phyloP scores from a whole-genome alignment of 2,113 vertebrate genomes.

The Neomonachus schauinslandi region DNA sequence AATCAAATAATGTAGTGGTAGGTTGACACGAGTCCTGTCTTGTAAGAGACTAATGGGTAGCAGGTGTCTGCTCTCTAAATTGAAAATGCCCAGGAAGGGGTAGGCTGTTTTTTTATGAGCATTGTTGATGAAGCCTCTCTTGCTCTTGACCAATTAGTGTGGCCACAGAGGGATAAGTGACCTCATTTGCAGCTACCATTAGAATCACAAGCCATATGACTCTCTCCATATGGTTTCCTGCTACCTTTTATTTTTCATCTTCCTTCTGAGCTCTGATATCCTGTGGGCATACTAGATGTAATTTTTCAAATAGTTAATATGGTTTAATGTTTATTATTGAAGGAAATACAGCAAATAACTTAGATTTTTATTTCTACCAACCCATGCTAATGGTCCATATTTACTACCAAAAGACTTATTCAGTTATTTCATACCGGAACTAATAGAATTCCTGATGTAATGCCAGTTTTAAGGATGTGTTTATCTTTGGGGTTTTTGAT shows the following conservation, averaged over 20 bases:
- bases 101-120: neutral
- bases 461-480: neutral
- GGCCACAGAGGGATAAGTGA: constrained; percentile 41
- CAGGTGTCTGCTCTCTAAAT: constrained; percentile 53
- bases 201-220: neutral
- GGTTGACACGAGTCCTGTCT: neutral
- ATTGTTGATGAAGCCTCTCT: constrained; percentile 36
- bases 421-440: neutral
- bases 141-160: constrained; percentile 58
- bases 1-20: neutral
- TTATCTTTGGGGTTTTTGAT: constrained; percentile 3
- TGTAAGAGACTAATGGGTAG: constrained; percentile 41
- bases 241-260: constrained; percentile 38
- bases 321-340: constrained; percentile 39
- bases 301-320: constrained; percentile 58
- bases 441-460: constrained; percentile 3
- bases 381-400: neutral
- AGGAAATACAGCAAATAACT: neutral
- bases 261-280: neutral
- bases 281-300: constrained; percentile 23
- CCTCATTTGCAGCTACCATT: constrained; percentile 58
- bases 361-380: constrained; percentile 22
- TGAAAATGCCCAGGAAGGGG: constrained; percentile 21
- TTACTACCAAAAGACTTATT: constrained; percentile 13
- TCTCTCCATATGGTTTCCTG: neutral